Evolutionary conservation across 2,113 vertebrate species (phyloP), one percentile per base, ranked within the genome.

Genomic region (Capreolus pygargus): DNA sequence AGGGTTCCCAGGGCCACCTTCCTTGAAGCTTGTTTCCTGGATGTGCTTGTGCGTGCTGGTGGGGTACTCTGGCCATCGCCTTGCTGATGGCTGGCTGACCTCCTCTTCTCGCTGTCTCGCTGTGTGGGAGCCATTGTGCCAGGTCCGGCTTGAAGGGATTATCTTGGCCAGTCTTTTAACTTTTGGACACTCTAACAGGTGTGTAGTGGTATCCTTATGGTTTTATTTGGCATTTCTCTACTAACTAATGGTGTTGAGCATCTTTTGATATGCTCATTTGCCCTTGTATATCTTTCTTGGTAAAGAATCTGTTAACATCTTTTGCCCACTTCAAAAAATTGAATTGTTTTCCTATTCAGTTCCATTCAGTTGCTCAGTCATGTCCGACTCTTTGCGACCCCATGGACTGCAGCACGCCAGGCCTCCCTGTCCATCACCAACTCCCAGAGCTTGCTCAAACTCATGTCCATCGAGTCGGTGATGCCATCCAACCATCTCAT

Each of bases 21-120:
- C 99, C 98, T 99, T 99, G 98, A 99, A 99, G 9, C 99, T 98
- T 45, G 99, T 95, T 95, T 99, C 99, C 89, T 99, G 99, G 98
- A 99, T 99, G 84, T 99, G 98, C 96, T 99, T 99, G 98, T 99
- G 99, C 95, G 99, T 96, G 97, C 99, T 99, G 98, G 99, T 99
- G 82, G 99, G 99, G 94, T 99, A 99, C 97, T 99, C 99, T 98
- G 52, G 99, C 99, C 52, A 99, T 99, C 54, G 99, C 99, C 98
- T 99, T 99, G 4, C 99, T 99, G 98, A 99, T 99, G 98, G 99
- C 99, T 17, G 99, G 99, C 61, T 99, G 99, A 2, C 99, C 99
- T 98, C 36, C 99, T 99, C 98, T 99, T 99, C 98, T 99, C 99
- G 0, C 98, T 97, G 97, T 98, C 99, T 96, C 99, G 99, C 99